Conservation (phyloP, 92 coral and sea anemone genomes). For the Galaxea fascicularis region DNA sequence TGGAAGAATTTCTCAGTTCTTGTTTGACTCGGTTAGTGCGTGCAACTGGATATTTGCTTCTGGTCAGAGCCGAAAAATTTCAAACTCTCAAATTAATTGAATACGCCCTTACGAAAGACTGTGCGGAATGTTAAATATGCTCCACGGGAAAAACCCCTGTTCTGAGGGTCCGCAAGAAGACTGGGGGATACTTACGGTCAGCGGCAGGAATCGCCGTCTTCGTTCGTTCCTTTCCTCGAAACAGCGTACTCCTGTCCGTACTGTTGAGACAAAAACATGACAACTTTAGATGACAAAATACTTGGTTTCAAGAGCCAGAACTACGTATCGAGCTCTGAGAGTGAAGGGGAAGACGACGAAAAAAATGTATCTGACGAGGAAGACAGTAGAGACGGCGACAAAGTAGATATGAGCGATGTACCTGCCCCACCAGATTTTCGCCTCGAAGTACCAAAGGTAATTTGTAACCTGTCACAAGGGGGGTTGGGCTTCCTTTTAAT, state of each 20-base stretch:
- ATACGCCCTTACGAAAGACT: background rate
- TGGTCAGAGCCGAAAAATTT: conserved; percentile 10
- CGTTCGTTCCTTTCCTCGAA: background rate
- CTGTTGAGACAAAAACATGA: conserved; percentile 34
- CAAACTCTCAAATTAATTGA: background rate
- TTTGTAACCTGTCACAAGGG: background rate
- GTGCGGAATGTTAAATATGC: conserved; percentile 17
- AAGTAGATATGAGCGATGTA: conserved; percentile 10
- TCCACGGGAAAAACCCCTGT: conserved; percentile 27
- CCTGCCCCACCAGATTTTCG: conserved; percentile 68
- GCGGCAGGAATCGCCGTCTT: conserved; percentile 16
- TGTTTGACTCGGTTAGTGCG: background rate
- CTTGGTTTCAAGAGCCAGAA: conserved; percentile 89
- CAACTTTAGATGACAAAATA: conserved; percentile 83
- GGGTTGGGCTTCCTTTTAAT: background rate
- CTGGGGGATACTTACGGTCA: background rate
- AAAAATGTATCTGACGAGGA: conserved; percentile 41
- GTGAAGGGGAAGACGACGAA: conserved; percentile 82
- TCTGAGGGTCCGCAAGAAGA: background rate
- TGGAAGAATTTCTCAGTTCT: background rate
- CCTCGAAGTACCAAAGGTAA: conserved; percentile 71
- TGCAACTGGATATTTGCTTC: background rate
- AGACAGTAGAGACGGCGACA: conserved; percentile 56
- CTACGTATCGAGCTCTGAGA: conserved; percentile 95
- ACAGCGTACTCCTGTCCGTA: background rate